These are phyloP conservation scores for Caradrina kadenii DNA, from an alignment of 2,888 invertebrate species.

Conservation along the genomic window DNA sequence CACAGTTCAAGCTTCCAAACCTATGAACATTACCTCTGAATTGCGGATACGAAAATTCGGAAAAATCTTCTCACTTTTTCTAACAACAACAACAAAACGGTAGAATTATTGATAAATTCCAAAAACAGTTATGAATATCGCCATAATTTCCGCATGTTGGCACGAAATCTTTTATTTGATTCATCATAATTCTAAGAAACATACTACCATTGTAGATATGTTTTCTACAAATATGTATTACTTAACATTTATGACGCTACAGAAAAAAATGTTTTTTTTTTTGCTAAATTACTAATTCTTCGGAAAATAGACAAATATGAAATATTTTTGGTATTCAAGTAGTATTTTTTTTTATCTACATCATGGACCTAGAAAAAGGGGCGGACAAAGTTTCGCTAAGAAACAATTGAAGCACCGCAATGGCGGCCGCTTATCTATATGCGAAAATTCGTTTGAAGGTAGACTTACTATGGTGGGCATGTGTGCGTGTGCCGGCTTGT, in stretches of 20 bases:
- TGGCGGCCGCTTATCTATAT: too few species aligned
- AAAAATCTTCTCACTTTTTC: background rate
- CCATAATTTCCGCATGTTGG: background rate
- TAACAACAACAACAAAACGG: background rate
- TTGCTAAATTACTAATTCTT: background rate
- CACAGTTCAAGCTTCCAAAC: background rate
- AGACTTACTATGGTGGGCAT: too few species aligned
- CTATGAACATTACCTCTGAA: background rate
- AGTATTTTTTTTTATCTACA: too few species aligned
- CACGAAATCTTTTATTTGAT: background rate
- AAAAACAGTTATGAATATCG: background rate
- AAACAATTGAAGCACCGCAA: too few species aligned
- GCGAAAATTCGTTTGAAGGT: too few species aligned
- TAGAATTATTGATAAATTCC: background rate
- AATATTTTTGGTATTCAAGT: too few species aligned
- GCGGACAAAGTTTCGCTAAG: too few species aligned
- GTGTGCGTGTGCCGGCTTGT: too few species aligned
- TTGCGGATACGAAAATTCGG: background rate
- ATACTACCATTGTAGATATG: background rate
- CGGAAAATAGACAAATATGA: too few species aligned
- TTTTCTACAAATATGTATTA: background rate
- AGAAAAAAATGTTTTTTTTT: background rate
- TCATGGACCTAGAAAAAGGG: too few species aligned
- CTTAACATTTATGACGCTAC: background rate
- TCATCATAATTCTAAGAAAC: slow-evolving; percentile 1